Base-by-base conservation (phyloP, 2,113 vertebrate species). In the rabbit (Oryctolagus cuniculus) region DNA sequence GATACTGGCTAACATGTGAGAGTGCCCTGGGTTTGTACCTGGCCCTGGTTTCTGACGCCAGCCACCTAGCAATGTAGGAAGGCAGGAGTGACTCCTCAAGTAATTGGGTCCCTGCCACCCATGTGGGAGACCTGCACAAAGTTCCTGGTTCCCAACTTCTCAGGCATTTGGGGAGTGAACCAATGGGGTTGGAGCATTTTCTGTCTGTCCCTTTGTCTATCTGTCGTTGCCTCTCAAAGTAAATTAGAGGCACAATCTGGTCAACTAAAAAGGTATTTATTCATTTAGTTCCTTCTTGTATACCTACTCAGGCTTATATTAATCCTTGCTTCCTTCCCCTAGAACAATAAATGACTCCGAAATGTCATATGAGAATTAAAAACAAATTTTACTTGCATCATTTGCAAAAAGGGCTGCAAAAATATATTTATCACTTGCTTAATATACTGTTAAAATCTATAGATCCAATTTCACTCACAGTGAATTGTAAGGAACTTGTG, bases 251-350 rank as follows among this genome's bases (percentile, higher is more conserved):
- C 15, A 89, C 63, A 51, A 61, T 38, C 29, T 63, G n/a, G 38
- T 66, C 89, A 79, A 77, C 10, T 53, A 44, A 74, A 53, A 63
- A 53, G 72, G 21, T 78, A 31, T 69, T 70, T 80, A 64, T 0
- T 88, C 51, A 75, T 91, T 88, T 91, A 89, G 29, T 93, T 88
- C 15, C 53, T 36, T 89, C 66, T 51, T 36, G 78, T 67, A 89
- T 27, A 78, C 24, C 36, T 58, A 34, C 75, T 67, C 25, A 34
- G 24, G 27, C 55, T 92, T 58, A 95, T 51, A 91, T 44, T 69
- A 88, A n/a, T 55, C 36, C 63, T 66, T 38, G 29, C 5, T 11
- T 67, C 27, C 31, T 74, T 69, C 73, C 70, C 21, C 29, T 21
- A 44, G 25, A 61, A 58, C 12, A 89, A 81, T 63, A 91, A 91